Evolutionary conservation across 1,140 invertebrate genomes (phyloP).

Genomic region (Pogonus chalceus): DNA sequence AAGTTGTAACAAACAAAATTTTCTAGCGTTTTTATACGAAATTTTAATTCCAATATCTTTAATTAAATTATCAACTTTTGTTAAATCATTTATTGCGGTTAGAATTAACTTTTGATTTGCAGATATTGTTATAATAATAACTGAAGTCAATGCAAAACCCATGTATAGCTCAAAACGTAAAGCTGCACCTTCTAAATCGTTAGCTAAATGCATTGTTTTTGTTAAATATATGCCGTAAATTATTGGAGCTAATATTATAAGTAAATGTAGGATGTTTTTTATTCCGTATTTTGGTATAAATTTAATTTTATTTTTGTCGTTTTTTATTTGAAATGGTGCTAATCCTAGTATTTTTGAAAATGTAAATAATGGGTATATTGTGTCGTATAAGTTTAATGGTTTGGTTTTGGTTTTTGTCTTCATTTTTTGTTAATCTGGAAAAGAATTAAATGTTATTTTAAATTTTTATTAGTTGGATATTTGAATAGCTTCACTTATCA

Average conservation of each 20-base stretch:
- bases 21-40: conserved; percentile 12
- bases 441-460: no score
- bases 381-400: conserved; percentile 9
- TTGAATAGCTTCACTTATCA: no score
- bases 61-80: conserved; percentile 9
- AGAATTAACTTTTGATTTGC: conserved; percentile 11
- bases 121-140: conserved; percentile 11
- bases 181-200: conserved; percentile 3
- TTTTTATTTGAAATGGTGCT: conserved; percentile 9
- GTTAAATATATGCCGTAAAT: background rate
- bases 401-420: no score
- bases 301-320: background rate
- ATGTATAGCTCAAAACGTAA: conserved; percentile 12
- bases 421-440: no score
- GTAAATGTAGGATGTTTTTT: no score
- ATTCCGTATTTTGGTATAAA: background rate
- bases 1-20: conserved; percentile 12
- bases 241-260: no score
- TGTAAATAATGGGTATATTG: conserved; percentile 5
- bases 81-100: conserved; percentile 9
- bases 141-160: conserved; percentile 9
- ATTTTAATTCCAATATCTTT: conserved; percentile 7
- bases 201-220: background rate
- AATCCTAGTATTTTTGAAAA: conserved; percentile 12
- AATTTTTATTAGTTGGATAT: no score